A percentile compares a stretch with the other conserved stretches of the same genome.
Evolutionary conservation across 2,113 vertebrate species (phyloP).

Genomic region (Serinus canaria): DNA sequence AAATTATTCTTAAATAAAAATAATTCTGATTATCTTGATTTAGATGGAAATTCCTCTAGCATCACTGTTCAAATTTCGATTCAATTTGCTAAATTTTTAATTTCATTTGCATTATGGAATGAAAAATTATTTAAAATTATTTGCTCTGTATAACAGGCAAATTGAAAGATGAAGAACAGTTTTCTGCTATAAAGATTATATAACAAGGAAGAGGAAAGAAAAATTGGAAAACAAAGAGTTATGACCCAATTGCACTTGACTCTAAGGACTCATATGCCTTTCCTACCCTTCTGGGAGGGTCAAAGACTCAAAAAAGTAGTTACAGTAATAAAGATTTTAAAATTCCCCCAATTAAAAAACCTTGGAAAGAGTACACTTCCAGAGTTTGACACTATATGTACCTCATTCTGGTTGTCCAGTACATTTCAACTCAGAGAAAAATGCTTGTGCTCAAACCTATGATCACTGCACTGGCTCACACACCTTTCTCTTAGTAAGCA

Average conservation of each 20-base stretch:
- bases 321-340: not conserved
- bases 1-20: constrained; percentile 44
- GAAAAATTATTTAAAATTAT: not conserved
- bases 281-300: not conserved
- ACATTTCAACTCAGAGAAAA: not conserved
- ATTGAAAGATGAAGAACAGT: not conserved
- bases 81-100: constrained; percentile 18
- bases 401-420: not conserved
- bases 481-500: not conserved
- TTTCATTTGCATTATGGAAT: not conserved
- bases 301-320: not conserved
- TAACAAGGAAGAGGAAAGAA: not conserved
- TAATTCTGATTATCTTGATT: constrained; percentile 27
- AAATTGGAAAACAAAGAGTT: not conserved
- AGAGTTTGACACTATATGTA: not conserved
- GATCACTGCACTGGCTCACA: not conserved
- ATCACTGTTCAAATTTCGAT: not conserved
- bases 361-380: not conserved
- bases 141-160: not conserved
- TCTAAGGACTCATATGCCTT: not conserved
- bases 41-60: not conserved
- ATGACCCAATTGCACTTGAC: not conserved
- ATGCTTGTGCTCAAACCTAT: not conserved
- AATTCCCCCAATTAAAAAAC: fast-evolving
- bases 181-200: not conserved